Base-by-base conservation (phyloP, 1,140 invertebrate species). In the Copidosoma floridanum region DNA sequence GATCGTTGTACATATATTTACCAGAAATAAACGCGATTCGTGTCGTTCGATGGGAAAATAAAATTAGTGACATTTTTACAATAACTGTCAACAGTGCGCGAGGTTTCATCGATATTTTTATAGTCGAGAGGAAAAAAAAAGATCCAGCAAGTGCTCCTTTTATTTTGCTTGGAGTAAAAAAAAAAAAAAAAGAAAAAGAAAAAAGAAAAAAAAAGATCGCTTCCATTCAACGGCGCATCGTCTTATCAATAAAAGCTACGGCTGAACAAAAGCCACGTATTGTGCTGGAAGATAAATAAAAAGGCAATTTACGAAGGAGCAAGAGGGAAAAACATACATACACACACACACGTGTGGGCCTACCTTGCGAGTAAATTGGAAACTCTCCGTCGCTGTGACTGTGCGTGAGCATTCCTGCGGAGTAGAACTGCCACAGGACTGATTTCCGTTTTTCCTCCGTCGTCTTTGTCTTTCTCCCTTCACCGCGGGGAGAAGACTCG, bases 311-410 rank as follows among this genome's bases (percentile, higher is more conserved):
- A n/a, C n/a, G n/a, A n/a, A n/a, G n/a, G n/a, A n/a, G n/a, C n/a
- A n/a, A n/a, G n/a, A n/a, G n/a, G n/a, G n/a, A n/a, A n/a, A 14
- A 20, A 43, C 21, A 18, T 44, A 23, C 27, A 27, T 47, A 3
- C 21, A 46, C 29, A 27, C 12, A 32, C 29, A 32, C 0, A 12
- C 6, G 29, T 8, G 12, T 32, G 29, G 29, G 24, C 32, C 67
- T 75, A 81, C 79, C 79, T 74, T 80, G 75, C n/a, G 80, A 82
- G 75, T 90, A 90, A 75, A 89, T 85, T 66, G 88, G 88, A 79
- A 90, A 90, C 78, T 90, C 89, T 70, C 89, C 88, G 71, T 90
- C 89, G 72, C 88, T 89, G 78, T 88, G 86, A 73, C 88, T 90
- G 78, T 90, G 88, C 48, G 88, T 90, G 68, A 90, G 82, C 88